Evolutionary conservation across 2,888 invertebrate species (phyloP).

Genomic region (Drosophila affinis): DNA sequence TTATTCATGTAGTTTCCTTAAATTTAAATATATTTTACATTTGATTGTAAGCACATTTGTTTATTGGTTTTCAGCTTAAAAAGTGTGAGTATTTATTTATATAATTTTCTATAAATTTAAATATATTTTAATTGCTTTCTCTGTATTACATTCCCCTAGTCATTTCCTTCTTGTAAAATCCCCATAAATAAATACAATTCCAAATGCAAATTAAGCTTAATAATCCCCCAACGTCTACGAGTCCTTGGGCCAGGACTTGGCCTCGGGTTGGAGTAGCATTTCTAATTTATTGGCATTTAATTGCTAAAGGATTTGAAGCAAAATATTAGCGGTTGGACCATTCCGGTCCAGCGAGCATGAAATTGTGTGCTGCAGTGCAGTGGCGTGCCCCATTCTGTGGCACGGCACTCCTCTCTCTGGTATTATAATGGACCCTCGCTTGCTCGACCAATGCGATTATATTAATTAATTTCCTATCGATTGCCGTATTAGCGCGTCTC

Average conservation of each 20-base stretch:
- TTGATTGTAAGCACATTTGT: background rate
- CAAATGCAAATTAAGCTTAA: slow-evolving; percentile 34
- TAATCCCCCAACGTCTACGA: slow-evolving; percentile 23
- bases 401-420: slow-evolving; percentile 23
- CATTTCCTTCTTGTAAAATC: slow-evolving; percentile 13
- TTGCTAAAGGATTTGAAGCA: slow-evolving; percentile 60
- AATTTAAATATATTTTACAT: no score
- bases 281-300: slow-evolving; percentile 60
- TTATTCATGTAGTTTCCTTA: no score
- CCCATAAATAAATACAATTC: slow-evolving; percentile 28
- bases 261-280: slow-evolving; percentile 17
- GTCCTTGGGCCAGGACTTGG: slow-evolving; percentile 5
- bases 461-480: slow-evolving; percentile 73
- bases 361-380: slow-evolving; percentile 38
- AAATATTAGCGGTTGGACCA: slow-evolving; percentile 54
- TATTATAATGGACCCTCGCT: slow-evolving; percentile 33
- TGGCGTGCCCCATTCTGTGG: background rate
- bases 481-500: slow-evolving; percentile 39
- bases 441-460: slow-evolving; percentile 55
- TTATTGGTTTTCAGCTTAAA: no score
- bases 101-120: background rate
- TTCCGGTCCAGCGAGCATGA: slow-evolving; percentile 43
- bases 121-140: slow-evolving; percentile 2
- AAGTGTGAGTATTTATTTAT: no score
- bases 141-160: background rate